These are phyloP conservation scores for Macropodus opercularis DNA, from an alignment of 2,797 vertebrate genomes.

Conservation along the genomic window DNA sequence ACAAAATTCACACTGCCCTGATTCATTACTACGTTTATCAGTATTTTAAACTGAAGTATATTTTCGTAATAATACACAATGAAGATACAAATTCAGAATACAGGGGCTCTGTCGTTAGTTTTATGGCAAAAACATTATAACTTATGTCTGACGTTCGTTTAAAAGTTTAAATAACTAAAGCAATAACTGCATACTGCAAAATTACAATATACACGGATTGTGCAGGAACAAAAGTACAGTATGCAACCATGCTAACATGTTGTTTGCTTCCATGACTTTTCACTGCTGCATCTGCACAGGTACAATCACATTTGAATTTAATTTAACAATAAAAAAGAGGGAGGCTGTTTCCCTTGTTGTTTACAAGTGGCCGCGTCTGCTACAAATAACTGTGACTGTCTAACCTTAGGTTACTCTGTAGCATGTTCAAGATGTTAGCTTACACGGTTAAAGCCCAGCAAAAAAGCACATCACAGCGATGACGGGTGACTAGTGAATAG, in stretches of 20 bases:
- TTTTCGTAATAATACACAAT: constrained; percentile 55
- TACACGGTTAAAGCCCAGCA: constrained; percentile 39
- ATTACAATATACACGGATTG: constrained; percentile 20
- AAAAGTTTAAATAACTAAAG: constrained; percentile 17
- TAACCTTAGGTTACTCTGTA: constrained; percentile 29
- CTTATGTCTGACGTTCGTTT: constrained; percentile 3
- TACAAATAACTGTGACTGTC: constrained; percentile 52
- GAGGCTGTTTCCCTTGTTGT: constrained; percentile 28
- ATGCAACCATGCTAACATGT: constrained; percentile 34
- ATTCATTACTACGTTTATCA: constrained; percentile 30
- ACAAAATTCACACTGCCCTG: constrained; percentile 38
- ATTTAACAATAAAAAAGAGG: constrained; percentile 25
- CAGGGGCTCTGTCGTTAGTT: constrained; percentile 4
- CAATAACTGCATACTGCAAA: constrained; percentile 39
- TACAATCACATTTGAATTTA: background rate
- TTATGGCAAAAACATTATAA: constrained; percentile 13
- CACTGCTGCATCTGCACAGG: constrained; percentile 6
- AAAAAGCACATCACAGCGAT: constrained; percentile 38
- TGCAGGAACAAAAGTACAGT: constrained; percentile 16
- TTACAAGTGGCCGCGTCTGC: constrained; percentile 49
- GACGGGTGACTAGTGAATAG: constrained; percentile 16
- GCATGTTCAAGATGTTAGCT: constrained; percentile 33
- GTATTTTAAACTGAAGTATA: constrained; percentile 28
- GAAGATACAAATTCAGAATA: constrained; percentile 13
- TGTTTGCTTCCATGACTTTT: constrained; percentile 24